Evolutionary conservation across 2,888 invertebrate genomes (phyloP), one percentile per base, ranked within the genome.

Genomic region (Watsonalla binaria): DNA sequence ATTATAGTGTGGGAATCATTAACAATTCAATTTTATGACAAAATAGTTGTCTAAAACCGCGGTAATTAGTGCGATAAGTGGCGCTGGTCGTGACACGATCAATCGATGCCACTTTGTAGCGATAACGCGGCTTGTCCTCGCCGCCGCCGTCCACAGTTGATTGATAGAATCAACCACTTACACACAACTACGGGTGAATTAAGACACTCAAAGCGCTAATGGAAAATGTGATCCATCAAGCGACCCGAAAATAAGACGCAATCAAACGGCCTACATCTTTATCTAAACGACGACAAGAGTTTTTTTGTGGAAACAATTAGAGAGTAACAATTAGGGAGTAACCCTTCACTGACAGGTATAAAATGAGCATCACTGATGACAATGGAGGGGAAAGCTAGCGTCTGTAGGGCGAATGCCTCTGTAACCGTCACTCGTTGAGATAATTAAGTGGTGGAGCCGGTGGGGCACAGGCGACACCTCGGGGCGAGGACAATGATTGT

Each of bases 221-320:
- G 84, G 86, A 79, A 73, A 74, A 75, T 75, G 80, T 82, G 78
- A 86, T 85, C 78, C 79, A 81, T 85, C 82, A 85, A 83, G 78
- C 62, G 73, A 63, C 70, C 73, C 75, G 64, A 82, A 84, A 85
- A 84, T 80, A 79, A 82, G 78, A 78, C 65, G 74, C 57, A 53
- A 60, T 67, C 62, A 57, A 66, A 70, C 63, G 60, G 65, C 53
- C 68, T 59, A 68, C 69, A 70, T 71, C 68, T 80, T 77, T 78
- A 82, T 83, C 81, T 80, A 73, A 76, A 78, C 72, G 72, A 80
- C 73, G 69, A 69, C 67, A 66, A 66, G 70, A 11, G 64, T 75
- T 75, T 79, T 68, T 80, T 81, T 77, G 76, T 78, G 62, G 75
- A 76, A 78, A 78, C 77, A 76, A 77, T 78, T 76, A 76, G 63